A percentile compares a stretch with the other conserved stretches of the same genome.
Conservation (phyloP, 2,888 invertebrate species). For the Synergus japonicus region DNA sequence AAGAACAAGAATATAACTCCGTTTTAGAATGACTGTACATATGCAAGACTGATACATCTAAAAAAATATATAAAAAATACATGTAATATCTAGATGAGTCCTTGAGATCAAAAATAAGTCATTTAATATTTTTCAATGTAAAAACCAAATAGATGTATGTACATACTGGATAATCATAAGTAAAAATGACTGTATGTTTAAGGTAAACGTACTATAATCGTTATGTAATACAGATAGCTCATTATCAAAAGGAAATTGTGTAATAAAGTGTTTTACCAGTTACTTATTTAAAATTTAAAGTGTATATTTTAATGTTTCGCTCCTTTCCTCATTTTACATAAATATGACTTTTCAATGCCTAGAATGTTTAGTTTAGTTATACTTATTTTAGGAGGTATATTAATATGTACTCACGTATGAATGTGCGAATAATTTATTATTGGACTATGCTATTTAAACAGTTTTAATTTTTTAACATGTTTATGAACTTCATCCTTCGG, state of each 20-base stretch:
- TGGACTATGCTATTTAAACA: conserved; percentile 79
- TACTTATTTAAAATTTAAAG: not conserved
- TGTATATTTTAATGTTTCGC: not conserved
- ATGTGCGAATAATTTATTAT: conserved; percentile 18
- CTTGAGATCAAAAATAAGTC: conserved; percentile 30
- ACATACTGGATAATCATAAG: conserved; percentile 15
- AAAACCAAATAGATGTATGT: conserved; percentile 17
- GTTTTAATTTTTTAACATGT: conserved; percentile 91
- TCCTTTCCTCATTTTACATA: not conserved
- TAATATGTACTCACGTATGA: not conserved
- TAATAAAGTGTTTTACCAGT: conserved; percentile 7
- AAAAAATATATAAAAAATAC: conserved; percentile 8
- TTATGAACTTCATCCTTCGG: conserved; percentile 90
- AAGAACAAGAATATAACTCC: not conserved
- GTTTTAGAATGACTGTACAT: conserved; percentile 24
- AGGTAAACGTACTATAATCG: conserved; percentile 38
- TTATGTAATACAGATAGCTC: conserved; percentile 2
- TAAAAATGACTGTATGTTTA: conserved; percentile 21
- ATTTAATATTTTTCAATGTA: conserved; percentile 32
- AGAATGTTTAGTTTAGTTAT: too few relatives aligned
- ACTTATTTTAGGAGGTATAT: too few relatives aligned
- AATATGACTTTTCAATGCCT: too few relatives aligned
- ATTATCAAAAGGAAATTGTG: not conserved
- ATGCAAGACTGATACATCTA: conserved; percentile 32
- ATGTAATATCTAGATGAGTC: conserved; percentile 30